These are phyloP conservation scores for Oceanodroma leucorhoa DNA, from an alignment of 2,797 vertebrate species.

Conservation along the genomic window DNA sequence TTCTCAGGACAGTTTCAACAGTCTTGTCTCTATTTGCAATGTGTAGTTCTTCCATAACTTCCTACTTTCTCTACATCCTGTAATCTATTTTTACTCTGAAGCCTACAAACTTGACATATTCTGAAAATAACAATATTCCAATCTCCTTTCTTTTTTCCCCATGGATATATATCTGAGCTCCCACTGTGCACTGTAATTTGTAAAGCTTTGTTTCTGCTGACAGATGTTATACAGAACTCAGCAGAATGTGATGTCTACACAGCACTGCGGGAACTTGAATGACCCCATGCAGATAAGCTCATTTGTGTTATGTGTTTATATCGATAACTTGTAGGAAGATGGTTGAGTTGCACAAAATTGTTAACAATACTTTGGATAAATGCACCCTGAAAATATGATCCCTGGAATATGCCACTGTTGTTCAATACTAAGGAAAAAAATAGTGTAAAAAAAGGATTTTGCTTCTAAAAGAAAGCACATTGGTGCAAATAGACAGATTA, in stretches of 20 bases:
- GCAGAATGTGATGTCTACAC: neutral
- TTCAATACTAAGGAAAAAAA: neutral
- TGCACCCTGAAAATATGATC: neutral
- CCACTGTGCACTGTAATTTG: neutral
- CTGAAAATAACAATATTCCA: neutral
- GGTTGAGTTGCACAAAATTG: neutral
- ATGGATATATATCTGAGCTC: neutral
- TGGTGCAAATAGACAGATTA: neutral
- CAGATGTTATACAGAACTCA: neutral
- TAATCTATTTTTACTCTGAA: neutral
- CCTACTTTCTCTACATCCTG: neutral
- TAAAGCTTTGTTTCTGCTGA: slow-evolving; percentile 8
- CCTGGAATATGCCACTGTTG: neutral
- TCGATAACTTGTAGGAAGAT: neutral
- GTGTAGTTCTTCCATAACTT: neutral
- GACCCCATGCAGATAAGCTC: neutral
- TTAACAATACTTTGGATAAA: neutral
- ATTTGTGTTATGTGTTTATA: neutral
- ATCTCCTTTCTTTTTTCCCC: neutral
- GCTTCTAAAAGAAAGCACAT: neutral
- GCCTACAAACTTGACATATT: neutral
- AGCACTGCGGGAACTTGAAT: neutral
- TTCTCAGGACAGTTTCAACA: neutral
- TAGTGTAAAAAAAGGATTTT: neutral
- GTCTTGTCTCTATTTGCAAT: neutral